Conservation (phyloP, 2,113 vertebrate species). For the Brienomyrus longianalis region DNA sequence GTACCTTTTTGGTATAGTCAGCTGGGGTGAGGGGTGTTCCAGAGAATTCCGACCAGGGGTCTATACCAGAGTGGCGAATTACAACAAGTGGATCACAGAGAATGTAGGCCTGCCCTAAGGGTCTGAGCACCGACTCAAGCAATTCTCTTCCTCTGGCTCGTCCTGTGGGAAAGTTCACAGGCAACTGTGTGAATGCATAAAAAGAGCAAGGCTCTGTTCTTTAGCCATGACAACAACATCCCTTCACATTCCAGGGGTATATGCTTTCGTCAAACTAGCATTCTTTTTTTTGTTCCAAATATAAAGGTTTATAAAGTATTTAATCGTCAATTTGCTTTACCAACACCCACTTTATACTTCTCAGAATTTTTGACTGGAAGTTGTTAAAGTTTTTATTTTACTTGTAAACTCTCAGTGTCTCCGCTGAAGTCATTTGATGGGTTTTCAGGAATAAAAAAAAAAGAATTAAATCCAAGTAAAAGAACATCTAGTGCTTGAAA, state of each 20-base stretch:
- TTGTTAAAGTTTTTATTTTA: not conserved
- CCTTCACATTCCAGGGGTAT: not conserved
- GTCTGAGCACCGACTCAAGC: not conserved
- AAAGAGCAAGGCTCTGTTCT: not conserved
- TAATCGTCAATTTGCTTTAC: not conserved
- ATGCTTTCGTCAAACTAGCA: not conserved
- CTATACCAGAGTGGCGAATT: constrained; percentile 59
- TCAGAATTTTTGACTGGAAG: not conserved
- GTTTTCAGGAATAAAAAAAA: not conserved
- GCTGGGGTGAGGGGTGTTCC: constrained; percentile 60
- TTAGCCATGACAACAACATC: not conserved
- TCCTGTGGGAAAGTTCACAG: not conserved
- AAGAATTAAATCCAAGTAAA: not conserved
- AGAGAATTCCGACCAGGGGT: constrained; percentile 51
- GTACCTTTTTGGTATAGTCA: constrained; percentile 66
- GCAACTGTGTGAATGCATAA: not conserved
- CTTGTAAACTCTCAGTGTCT: not conserved
- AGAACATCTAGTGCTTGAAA: not conserved
- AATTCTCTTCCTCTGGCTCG: not conserved
- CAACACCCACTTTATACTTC: not conserved
- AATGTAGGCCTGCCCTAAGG: constrained; percentile 33
- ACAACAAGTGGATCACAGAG: constrained; percentile 59
- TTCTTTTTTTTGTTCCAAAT: not conserved
- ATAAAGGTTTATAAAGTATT: not conserved
- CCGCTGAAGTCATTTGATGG: not conserved